phyloP scores from a whole-genome alignment of 1,140 invertebrate species.

The Stegodyphus dumicola region DNA sequence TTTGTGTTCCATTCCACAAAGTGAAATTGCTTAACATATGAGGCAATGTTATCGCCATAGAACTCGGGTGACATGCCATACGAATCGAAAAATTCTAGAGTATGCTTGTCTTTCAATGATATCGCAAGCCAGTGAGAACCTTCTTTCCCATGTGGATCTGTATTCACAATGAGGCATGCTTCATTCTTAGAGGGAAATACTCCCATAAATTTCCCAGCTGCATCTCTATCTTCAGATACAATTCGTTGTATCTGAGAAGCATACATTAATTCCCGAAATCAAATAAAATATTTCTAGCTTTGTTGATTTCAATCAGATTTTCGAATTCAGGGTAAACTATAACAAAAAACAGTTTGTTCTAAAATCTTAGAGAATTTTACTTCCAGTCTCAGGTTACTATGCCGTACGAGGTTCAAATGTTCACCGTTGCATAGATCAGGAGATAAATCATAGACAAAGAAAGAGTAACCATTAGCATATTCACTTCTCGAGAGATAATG shows the following conservation, averaged over 20 bases:
- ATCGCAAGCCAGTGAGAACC: constrained; percentile 4
- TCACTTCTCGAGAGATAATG: neutral
- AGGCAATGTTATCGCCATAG: neutral
- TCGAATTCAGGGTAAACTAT: neutral
- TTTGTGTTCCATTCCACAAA: neutral
- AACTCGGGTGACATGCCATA: neutral
- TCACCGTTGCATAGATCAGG: neutral
- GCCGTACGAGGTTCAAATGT: constrained; percentile 7
- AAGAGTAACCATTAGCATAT: neutral
- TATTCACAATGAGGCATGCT: neutral
- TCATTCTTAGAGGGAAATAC: neutral
- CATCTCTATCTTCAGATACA: neutral
- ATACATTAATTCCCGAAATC: constrained; percentile 9
- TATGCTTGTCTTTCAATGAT: neutral
- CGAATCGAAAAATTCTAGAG: constrained; percentile 11
- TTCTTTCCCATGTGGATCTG: neutral
- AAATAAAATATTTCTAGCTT: neutral
- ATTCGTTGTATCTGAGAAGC: neutral
- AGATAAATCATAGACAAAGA: neutral
- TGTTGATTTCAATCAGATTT: neutral
- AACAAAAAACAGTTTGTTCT: neutral
- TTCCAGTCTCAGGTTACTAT: constrained; percentile 1
- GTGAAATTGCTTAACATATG: neutral
- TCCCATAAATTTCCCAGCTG: neutral
- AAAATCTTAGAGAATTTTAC: neutral